Conservation (phyloP, 2,113 vertebrate genomes). For the Calonectris borealis region DNA sequence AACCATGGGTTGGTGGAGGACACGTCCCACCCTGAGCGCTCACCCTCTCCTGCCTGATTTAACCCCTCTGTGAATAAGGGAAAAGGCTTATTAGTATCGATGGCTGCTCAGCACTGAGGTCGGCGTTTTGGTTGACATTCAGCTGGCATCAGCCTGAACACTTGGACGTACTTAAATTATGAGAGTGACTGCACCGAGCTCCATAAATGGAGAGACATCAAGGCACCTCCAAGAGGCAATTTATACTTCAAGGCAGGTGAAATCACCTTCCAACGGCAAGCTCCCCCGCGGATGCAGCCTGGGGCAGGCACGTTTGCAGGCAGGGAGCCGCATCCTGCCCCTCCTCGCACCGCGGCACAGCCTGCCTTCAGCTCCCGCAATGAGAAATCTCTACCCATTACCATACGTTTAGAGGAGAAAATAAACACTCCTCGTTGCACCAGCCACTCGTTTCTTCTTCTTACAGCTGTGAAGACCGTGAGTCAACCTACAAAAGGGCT, state of each 20-base stretch:
- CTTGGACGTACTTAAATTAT: neutral
- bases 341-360: accelerated
- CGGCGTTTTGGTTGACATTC: neutral
- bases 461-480: neutral
- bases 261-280: neutral
- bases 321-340: neutral
- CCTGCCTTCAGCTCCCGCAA: neutral
- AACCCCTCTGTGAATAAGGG: neutral
- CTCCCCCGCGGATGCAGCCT: neutral
- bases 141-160: neutral
- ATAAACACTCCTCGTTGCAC: neutral
- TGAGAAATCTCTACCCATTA: neutral
- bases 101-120: neutral
- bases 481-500: neutral
- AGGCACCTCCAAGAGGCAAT: neutral
- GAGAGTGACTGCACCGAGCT: neutral
- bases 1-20: neutral
- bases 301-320: neutral
- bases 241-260: neutral
- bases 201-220: neutral
- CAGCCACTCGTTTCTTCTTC: neutral
- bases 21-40: neutral
- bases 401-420: neutral
- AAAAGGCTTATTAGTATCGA: neutral
- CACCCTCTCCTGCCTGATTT: neutral